A percentile compares a stretch with the other conserved stretches of the same genome.
Evolutionary conservation across 2,888 invertebrate genomes (phyloP).

Genomic region (Agrochola circellaris): DNA sequence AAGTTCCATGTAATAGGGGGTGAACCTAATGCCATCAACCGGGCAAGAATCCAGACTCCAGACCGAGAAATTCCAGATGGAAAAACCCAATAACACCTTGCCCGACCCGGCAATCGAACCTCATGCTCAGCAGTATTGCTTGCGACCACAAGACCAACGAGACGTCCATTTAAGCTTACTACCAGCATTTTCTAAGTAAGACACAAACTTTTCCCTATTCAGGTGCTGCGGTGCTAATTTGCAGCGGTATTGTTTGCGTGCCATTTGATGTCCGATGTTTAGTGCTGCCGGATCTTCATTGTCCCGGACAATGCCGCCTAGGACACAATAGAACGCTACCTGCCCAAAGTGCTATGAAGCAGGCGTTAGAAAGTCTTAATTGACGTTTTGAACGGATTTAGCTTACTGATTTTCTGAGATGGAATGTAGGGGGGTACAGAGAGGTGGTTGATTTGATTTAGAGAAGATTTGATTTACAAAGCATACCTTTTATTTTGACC

Average conservation of each 20-base stretch:
- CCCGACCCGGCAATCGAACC: too few species aligned
- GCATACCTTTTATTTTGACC: too few species aligned
- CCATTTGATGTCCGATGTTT: slow-evolving; percentile 62
- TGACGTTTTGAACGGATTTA: slow-evolving; percentile 41
- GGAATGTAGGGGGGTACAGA: neutral
- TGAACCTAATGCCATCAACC: too few species aligned
- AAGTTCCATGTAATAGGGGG: too few species aligned
- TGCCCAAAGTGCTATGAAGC: slow-evolving; percentile 49
- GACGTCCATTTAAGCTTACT: neutral
- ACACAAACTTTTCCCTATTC: slow-evolving; percentile 12
- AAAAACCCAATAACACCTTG: too few species aligned
- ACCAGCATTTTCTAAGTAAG: slow-evolving; percentile 3
- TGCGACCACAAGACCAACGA: neutral
- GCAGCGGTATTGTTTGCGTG: slow-evolving; percentile 60
- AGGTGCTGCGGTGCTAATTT: slow-evolving; percentile 36
- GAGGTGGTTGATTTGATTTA: neutral
- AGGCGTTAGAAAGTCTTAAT: slow-evolving; percentile 48
- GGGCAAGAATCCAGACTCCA: too few species aligned
- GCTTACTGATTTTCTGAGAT: slow-evolving; percentile 15
- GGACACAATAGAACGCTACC: slow-evolving; percentile 58
- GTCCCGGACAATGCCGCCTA: slow-evolving; percentile 55
- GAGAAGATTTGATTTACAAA: neutral
- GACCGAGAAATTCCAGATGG: too few species aligned
- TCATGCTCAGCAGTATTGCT: too few species aligned
- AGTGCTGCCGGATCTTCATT: slow-evolving; percentile 55